These are phyloP conservation scores for Urocolius indicus DNA, from an alignment of 2,113 vertebrate genomes.

Conservation along the genomic window DNA sequence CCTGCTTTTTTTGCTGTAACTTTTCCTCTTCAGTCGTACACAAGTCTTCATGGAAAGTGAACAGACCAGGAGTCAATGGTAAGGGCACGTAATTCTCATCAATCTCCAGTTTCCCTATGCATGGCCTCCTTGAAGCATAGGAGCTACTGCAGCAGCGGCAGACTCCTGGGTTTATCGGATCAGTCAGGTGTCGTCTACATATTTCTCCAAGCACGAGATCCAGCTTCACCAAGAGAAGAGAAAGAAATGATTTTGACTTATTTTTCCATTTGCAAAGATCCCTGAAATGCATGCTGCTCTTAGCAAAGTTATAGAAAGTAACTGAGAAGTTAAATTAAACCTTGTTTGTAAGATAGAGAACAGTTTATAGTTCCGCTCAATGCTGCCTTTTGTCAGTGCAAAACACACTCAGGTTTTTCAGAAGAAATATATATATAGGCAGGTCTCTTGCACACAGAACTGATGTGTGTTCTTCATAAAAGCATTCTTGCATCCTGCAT, in stretches of 20 bases:
- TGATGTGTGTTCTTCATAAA: background rate
- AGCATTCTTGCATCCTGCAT: too few species aligned
- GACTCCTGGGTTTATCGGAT: background rate
- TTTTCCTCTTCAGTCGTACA: background rate
- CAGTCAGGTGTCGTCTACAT: conserved; percentile 29
- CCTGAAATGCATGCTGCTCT: background rate
- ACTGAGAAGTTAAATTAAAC: background rate
- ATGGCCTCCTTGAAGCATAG: background rate
- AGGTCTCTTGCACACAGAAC: background rate
- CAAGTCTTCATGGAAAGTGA: conserved; percentile 25
- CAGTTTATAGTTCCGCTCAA: background rate
- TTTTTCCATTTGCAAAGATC: background rate
- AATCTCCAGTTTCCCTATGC: conserved; percentile 15
- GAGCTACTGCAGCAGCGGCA: conserved; percentile 51
- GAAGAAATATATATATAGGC: too few species aligned
- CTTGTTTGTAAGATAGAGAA: background rate
- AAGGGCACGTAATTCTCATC: conserved; percentile 20
- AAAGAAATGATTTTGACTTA: background rate
- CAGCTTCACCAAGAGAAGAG: conserved; percentile 1
- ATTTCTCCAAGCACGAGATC: conserved; percentile 57
- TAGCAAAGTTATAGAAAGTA: background rate
- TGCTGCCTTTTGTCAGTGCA: background rate
- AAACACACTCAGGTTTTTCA: background rate
- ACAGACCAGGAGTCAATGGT: background rate
- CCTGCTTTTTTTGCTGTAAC: conserved; percentile 49